Evolutionary conservation across 2,113 vertebrate genomes (phyloP).

Genomic region (Catagonus wagneri): DNA sequence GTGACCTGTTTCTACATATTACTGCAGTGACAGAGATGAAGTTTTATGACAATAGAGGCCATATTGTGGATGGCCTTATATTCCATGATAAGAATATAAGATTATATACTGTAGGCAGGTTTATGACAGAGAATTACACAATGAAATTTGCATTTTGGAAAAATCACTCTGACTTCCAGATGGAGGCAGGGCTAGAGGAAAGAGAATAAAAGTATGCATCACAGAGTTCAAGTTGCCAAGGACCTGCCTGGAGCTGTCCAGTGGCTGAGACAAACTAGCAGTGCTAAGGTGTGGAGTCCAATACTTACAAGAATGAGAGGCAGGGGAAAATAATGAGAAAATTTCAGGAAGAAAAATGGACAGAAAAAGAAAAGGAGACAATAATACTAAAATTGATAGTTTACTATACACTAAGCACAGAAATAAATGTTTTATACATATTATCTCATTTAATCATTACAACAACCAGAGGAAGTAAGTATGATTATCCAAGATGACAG

Average conservation of each 20-base stretch:
- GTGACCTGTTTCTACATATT: neutral
- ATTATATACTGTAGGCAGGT: neutral
- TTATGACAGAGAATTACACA: conserved; percentile 25
- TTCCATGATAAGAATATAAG: neutral
- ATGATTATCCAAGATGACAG: neutral
- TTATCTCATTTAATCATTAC: conserved; percentile 37
- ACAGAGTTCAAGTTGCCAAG: conserved; percentile 13
- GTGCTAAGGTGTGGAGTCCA: neutral
- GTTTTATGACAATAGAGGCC: neutral
- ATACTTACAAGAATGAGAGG: neutral
- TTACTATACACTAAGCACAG: neutral
- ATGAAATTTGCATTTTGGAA: conserved; percentile 48
- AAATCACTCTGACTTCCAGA: conserved; percentile 20
- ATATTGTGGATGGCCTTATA: neutral
- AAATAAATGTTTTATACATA: conserved; percentile 16
- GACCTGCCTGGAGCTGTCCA: neutral
- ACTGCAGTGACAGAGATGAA: neutral
- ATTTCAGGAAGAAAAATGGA: neutral
- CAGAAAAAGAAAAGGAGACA: neutral
- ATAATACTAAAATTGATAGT: neutral
- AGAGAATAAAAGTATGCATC: neutral
- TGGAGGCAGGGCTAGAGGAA: neutral
- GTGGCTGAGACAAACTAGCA: conserved; percentile 25
- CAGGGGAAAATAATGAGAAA: neutral
- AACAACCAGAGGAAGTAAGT: neutral